Evolutionary conservation across 2,888 invertebrate genomes (phyloP).

Genomic region (Encarsia formosa): DNA sequence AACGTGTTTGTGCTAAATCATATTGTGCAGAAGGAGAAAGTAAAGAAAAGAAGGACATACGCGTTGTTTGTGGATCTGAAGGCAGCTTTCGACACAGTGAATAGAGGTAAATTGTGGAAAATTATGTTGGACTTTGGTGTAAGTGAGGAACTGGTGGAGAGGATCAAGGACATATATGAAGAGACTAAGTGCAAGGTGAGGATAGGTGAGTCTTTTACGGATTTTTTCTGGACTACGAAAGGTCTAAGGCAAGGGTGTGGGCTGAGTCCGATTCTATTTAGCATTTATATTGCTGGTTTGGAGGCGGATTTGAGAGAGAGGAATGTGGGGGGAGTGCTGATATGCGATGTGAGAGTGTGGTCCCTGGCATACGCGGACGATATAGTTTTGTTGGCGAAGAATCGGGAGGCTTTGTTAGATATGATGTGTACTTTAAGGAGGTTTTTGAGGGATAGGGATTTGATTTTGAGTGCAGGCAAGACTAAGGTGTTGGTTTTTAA

Average conservation of each 20-base stretch:
- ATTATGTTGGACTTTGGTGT: conserved; percentile 12
- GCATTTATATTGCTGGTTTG: no score
- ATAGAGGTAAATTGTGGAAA: conserved; percentile 9
- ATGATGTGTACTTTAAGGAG: no score
- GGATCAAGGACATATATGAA: not conserved
- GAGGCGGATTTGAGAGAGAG: no score
- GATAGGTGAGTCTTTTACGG: not conserved
- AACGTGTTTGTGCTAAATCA: not conserved
- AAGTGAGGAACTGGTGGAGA: conserved; percentile 4
- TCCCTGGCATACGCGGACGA: conserved; percentile 21
- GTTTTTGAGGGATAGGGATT: conserved; percentile 3
- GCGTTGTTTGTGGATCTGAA: not conserved
- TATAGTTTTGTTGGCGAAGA: conserved; percentile 6
- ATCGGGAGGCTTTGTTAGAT: conserved; percentile 4
- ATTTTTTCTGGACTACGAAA: conserved; percentile 7
- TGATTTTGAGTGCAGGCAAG: conserved; percentile 20
- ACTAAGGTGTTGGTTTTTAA: conserved; percentile 21
- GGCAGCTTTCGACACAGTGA: conserved; percentile 29
- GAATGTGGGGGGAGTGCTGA: no score
- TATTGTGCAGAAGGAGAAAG: not conserved
- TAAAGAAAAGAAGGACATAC: not conserved
- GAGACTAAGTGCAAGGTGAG: conserved; percentile 15
- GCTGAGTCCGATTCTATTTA: no score
- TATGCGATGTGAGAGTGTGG: conserved; percentile 13
- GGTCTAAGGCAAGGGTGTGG: conserved; percentile 14